Evolutionary conservation across 2,113 vertebrate genomes (phyloP).

Genomic region (Macquaria ambigua): DNA sequence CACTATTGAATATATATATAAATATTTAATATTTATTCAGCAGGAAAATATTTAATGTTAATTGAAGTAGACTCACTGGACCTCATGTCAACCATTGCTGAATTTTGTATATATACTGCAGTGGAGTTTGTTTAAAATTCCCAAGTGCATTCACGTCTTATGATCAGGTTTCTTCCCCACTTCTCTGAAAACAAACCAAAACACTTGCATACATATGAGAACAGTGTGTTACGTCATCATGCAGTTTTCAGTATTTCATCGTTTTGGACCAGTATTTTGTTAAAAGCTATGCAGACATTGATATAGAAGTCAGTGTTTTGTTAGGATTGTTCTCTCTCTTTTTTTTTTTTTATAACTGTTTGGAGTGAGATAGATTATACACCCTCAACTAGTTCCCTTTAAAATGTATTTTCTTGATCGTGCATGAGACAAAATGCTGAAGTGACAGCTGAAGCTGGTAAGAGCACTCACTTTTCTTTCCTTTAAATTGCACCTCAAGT

Average conservation of each 20-base stretch:
- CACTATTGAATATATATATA: conserved; percentile 59
- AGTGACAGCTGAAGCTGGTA: conserved; percentile 46
- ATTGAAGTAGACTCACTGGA: conserved; percentile 57
- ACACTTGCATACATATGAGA: conserved; percentile 25
- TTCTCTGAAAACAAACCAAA: conserved; percentile 51
- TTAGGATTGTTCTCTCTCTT: conserved; percentile 24
- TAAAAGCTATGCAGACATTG: conserved; percentile 66
- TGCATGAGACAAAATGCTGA: conserved; percentile 47
- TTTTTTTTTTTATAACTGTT: conserved; percentile 35
- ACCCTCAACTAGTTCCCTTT: conserved; percentile 37
- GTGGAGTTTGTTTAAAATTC: conserved; percentile 58
- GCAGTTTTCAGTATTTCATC: conserved; percentile 64
- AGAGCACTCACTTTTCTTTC: conserved; percentile 61
- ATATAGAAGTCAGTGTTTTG: conserved; percentile 37
- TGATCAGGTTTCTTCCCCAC: conserved; percentile 63
- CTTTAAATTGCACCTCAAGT: conserved; percentile 58
- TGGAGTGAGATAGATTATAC: conserved; percentile 65
- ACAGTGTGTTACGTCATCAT: conserved; percentile 31
- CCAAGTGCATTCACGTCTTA: conserved; percentile 71
- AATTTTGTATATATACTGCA: conserved; percentile 48
- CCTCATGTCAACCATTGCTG: conserved; percentile 53
- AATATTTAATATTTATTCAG: conserved; percentile 82
- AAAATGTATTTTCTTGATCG: conserved; percentile 24
- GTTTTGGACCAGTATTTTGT: conserved; percentile 65
- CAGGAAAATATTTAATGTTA: conserved; percentile 61